phyloP scores from a whole-genome alignment of 2,888 invertebrate genomes.

The Branchipolynoe longqiensis region DNA sequence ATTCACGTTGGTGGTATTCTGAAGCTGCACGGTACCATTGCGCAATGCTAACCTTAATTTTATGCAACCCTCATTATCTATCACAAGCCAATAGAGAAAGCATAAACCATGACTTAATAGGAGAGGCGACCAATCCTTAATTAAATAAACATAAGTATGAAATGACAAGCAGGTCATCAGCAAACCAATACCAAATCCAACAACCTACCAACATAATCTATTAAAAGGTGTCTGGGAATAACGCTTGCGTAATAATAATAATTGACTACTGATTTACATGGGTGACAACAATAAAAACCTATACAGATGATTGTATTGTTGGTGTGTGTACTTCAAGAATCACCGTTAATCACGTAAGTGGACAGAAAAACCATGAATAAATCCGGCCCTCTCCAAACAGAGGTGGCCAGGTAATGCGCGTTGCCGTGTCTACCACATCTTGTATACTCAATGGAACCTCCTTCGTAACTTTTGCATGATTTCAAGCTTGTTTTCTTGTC shows the following conservation, averaged over 20 bases:
- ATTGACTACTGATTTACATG: neutral
- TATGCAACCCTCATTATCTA: neutral
- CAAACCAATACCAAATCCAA: slow-evolving; percentile 21
- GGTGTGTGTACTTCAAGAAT: slow-evolving; percentile 5
- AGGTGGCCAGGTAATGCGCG: neutral
- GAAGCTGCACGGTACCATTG: too few species aligned
- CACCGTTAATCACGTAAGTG: slow-evolving; percentile 7
- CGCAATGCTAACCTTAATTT: too few species aligned
- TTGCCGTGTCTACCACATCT: neutral
- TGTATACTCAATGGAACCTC: too few species aligned
- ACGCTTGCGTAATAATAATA: neutral
- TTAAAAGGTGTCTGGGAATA: too few species aligned
- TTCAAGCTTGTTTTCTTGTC: slow-evolving; percentile 28
- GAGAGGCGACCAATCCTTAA: neutral
- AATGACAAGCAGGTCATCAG: slow-evolving; percentile 1
- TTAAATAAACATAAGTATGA: slow-evolving; percentile 5
- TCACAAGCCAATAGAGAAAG: slow-evolving; percentile 28
- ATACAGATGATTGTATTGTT: neutral
- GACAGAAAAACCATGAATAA: neutral
- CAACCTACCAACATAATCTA: neutral
- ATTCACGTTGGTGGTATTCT: too few species aligned
- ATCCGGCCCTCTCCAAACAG: neutral
- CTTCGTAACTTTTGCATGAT: slow-evolving; percentile 31
- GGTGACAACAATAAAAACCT: neutral
- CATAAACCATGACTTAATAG: neutral